phyloP scores from a whole-genome alignment of 2,113 vertebrate genomes.

The Carettochelys insculpta region DNA sequence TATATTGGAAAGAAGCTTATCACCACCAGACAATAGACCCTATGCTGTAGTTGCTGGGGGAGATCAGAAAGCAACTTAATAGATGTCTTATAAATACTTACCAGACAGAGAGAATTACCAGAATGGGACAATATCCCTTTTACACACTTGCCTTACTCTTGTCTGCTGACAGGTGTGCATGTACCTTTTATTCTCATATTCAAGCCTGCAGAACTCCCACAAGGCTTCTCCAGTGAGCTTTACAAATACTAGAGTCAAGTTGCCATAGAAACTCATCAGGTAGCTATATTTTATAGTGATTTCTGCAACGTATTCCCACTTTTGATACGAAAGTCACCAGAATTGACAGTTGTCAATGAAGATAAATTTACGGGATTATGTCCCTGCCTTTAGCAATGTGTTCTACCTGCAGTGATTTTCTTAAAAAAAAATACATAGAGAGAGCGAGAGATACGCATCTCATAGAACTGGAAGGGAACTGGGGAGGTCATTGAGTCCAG shows the following conservation, averaged over 20 bases:
- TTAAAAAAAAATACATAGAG: neutral
- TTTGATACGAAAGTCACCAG: neutral
- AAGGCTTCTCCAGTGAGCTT: neutral
- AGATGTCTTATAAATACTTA: neutral
- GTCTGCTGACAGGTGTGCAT: neutral
- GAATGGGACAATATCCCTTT: neutral
- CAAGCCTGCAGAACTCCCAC: neutral
- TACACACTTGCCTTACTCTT: neutral
- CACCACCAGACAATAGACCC: neutral
- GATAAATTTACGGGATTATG: neutral
- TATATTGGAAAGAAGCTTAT: neutral
- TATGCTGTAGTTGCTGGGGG: neutral
- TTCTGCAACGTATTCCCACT: neutral
- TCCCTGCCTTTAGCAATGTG: neutral
- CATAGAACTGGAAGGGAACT: too few species aligned
- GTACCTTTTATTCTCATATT: neutral
- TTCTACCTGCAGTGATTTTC: rapidly evolving
- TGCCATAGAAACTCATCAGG: neutral
- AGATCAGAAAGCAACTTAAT: neutral
- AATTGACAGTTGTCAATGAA: neutral
- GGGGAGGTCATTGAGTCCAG: too few species aligned
- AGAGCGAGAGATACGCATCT: too few species aligned
- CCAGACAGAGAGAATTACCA: neutral
- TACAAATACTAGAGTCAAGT: slow-evolving; percentile 12
- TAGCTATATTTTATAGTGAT: neutral